Base-by-base conservation (phyloP, 2,888 invertebrate species). In the Brachyptera putata region DNA sequence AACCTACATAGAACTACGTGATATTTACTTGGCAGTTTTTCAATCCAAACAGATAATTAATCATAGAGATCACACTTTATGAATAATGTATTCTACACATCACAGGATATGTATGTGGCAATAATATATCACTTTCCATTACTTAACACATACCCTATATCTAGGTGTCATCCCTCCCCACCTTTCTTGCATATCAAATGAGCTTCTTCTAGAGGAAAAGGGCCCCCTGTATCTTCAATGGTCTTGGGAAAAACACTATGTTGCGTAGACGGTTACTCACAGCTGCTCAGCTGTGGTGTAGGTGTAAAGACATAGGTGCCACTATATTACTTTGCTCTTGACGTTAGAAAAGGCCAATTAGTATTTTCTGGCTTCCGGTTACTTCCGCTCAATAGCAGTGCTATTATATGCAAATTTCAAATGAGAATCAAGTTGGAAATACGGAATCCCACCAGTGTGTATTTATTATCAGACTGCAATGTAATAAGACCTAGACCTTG, bases 41-140 rank as follows among this genome's bases (percentile, higher is more conserved):
- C n/a, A 4, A 16, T 41, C 4, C 21, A 2, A 41, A 4, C 9
- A 41, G n/a, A 41, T 18, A 16, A 7, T 21, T 14, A 21, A 53
- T 30, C 21, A 53, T 53, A 34, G 21, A 18, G 13, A 53, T 22
- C 26, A n/a, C 11, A 53, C 37, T 24, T 18, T 50, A 58, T 58
- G 58, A 58, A 49, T 58, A 49, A 49, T 49, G 36, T 37, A 58
- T 58, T 22, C 21, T 37, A 49, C 25, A 34, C 58, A 49, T 37
- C 48, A 49, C 49, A 58, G 49, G 58, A 58, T 49, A 58, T 58
- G 24, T 30, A 49, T 18, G 37, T 50, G 18, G 11, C 21, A 36
- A n/a, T n/a, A n/a, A n/a, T n/a, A n/a, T n/a, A n/a, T n/a, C n/a
- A n/a, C n/a, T n/a, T n/a, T n/a, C n/a, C n/a, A n/a, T n/a, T n/a